Conservation (phyloP, 2,888 invertebrate genomes). For the Iselma pallidipennis region DNA sequence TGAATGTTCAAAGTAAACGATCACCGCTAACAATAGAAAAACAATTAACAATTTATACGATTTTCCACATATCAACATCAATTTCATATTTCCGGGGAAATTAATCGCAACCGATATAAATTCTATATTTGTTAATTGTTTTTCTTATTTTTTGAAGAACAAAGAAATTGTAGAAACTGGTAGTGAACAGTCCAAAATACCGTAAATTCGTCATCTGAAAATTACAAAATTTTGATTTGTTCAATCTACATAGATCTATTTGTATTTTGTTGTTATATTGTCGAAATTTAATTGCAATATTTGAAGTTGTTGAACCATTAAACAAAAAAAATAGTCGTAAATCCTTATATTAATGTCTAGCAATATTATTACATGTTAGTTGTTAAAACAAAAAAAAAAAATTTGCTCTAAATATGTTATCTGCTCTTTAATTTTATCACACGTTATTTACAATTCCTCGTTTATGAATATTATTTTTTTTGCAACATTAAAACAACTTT, state of each 20-base stretch:
- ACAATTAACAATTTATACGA: constrained; percentile 22
- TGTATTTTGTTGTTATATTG: neutral
- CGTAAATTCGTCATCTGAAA: no score
- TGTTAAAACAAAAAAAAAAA: constrained; percentile 36
- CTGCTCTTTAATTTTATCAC: constrained; percentile 35
- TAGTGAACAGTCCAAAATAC: no score
- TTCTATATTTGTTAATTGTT: neutral
- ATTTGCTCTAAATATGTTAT: constrained; percentile 38
- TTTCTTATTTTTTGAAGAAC: neutral
- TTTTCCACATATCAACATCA: constrained; percentile 31
- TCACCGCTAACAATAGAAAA: neutral
- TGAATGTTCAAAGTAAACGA: neutral
- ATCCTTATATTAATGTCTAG: constrained; percentile 45
- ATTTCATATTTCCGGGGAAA: no score
- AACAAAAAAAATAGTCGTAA: constrained; percentile 39
- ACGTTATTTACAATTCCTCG: no score
- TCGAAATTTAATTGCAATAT: constrained; percentile 12
- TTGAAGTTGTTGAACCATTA: constrained; percentile 16
- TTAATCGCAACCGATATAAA: no score
- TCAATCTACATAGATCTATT: no score
- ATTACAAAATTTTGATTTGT: no score
- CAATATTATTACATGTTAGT: constrained; percentile 51
- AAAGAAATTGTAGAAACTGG: no score
- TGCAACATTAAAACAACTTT: constrained; percentile 20
- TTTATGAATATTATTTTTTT: no score